phyloP scores from a whole-genome alignment of 2,113 vertebrate species.

The Budorcas taxicolor region DNA sequence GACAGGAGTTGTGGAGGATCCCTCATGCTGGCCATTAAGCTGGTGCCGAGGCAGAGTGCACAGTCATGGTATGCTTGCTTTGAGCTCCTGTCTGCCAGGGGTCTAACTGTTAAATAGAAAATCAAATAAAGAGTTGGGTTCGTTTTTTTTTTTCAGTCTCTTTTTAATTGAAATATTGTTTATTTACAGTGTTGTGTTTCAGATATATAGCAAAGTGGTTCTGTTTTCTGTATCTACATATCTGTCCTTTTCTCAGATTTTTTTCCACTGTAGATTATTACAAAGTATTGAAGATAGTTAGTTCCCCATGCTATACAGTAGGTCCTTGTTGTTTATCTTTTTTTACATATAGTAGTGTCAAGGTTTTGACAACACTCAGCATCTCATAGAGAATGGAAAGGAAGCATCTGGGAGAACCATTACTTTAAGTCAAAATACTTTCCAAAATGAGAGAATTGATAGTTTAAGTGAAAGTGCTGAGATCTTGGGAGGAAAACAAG shows the following conservation, averaged over 20 bases:
- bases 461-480: neutral
- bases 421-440: neutral
- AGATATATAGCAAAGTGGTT: neutral
- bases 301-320: neutral
- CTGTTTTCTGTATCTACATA: neutral
- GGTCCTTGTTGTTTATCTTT: neutral
- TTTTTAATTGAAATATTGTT: neutral
- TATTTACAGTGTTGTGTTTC: neutral
- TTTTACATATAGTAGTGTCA: neutral
- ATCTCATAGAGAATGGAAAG: neutral
- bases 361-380: neutral
- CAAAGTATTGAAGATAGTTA: neutral
- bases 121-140: neutral
- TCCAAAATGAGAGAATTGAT: neutral
- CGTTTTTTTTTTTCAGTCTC: neutral
- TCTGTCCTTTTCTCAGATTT: neutral
- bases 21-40: neutral
- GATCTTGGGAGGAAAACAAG: neutral
- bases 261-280: neutral
- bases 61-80: neutral
- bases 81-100: neutral
- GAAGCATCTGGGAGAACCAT: neutral
- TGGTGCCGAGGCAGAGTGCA: neutral
- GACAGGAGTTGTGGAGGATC: neutral
- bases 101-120: neutral